Percentiles rank a stretch among this genome's conserved stretches.
These are phyloP conservation scores for Sarcophaga peregrina DNA, from an alignment of 1,140 invertebrate genomes.

Conservation along the genomic window DNA sequence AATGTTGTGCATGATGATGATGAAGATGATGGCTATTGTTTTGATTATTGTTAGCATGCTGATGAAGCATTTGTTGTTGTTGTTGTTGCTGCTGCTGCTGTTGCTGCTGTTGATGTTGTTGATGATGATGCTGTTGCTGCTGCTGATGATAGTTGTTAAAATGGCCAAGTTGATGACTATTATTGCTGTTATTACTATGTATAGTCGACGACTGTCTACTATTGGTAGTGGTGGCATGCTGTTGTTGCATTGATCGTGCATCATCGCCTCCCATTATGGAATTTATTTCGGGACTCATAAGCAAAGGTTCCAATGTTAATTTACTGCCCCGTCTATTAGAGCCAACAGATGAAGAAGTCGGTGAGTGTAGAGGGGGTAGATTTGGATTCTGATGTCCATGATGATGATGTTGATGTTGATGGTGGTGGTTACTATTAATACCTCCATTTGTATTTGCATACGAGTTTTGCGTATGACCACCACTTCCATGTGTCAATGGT, in stretches of 20 bases:
- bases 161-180: conserved; percentile 46
- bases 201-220: conserved; percentile 27
- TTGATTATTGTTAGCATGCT: too few species aligned
- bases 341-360: conserved; percentile 55
- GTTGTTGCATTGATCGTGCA: conserved; percentile 53
- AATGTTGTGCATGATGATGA: not conserved
- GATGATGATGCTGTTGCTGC: conserved; percentile 22
- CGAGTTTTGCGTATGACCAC: conserved; percentile 11
- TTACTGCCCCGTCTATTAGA: conserved; percentile 50
- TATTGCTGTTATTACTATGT: not conserved
- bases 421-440: conserved; percentile 43
- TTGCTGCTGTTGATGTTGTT: conserved; percentile 38
- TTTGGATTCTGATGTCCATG: conserved; percentile 45
- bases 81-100: conserved; percentile 49
- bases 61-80: conserved; percentile 34
- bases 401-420: conserved; percentile 38
- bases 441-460: conserved; percentile 46
- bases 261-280: conserved; percentile 62
- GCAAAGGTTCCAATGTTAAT: conserved; percentile 56
- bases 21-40: conserved; percentile 14
- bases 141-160: conserved; percentile 46
- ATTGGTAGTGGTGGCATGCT: conserved; percentile 28
- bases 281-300: conserved; percentile 66
- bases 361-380: conserved; percentile 46
- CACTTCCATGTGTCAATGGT: not conserved